Percentiles rank a stretch among this genome's conserved stretches.
These are phyloP conservation scores for Rhombomys opimus DNA, from an alignment of 2,113 vertebrate genomes.

Conservation along the genomic window DNA sequence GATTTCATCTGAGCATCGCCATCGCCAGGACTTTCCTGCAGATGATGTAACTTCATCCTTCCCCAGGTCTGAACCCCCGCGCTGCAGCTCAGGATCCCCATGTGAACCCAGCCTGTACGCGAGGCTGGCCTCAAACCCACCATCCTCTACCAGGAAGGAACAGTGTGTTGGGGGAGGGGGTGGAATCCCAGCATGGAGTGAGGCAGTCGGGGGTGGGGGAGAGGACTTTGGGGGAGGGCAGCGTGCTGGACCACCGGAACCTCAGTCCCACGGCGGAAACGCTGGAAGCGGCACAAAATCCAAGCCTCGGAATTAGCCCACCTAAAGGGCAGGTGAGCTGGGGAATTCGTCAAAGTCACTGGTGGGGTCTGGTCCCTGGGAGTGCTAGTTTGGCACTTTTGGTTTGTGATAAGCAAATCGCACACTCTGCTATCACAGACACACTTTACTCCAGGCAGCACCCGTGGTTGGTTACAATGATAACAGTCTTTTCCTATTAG, in stretches of 20 bases:
- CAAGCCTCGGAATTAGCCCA: not conserved
- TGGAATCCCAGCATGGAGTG: too few relatives aligned
- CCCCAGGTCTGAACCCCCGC: not conserved
- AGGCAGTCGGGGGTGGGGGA: not conserved
- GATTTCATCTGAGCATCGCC: too few relatives aligned
- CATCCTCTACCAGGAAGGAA: not conserved
- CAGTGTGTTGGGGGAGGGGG: not conserved
- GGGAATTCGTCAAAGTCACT: not conserved
- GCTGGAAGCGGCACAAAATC: not conserved
- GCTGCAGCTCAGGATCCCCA: not conserved
- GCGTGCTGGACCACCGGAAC: not conserved
- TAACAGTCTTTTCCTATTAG: not conserved
- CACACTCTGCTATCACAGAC: not conserved
- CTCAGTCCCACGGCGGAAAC: not conserved
- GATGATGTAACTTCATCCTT: not conserved
- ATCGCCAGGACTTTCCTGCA: not conserved
- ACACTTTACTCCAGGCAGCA: not conserved
- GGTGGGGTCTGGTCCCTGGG: not conserved
- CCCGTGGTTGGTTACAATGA: not conserved
- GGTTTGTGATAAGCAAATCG: not conserved
- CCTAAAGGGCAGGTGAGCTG: not conserved
- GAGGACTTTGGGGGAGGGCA: too few relatives aligned
- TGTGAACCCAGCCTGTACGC: not conserved
- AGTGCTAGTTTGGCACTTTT: not conserved
- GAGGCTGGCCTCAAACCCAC: not conserved